A percentile compares a stretch with the other conserved stretches of the same genome.
phyloP scores from a whole-genome alignment of 30 jellyfish, hydroid and myxozoan genomes.

The Chrysaora quinquecirrha region DNA sequence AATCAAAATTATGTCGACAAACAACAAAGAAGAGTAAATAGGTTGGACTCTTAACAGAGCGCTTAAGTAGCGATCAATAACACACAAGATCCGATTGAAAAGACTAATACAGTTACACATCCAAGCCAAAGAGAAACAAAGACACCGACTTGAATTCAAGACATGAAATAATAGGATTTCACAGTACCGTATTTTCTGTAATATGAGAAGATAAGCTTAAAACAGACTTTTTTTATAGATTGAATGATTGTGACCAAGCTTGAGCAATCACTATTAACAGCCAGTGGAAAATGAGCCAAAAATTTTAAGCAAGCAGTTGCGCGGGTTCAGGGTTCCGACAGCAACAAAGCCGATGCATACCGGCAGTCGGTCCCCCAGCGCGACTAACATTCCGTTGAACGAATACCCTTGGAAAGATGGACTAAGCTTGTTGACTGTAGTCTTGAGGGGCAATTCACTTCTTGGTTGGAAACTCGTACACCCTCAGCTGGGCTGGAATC shows the following conservation, averaged over 20 bases:
- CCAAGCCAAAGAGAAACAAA: slow-evolving; percentile 25
- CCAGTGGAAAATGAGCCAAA: too few relatives aligned
- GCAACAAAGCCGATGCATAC: too few relatives aligned
- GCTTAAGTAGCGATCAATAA: slow-evolving; percentile 38
- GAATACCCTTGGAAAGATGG: too few relatives aligned
- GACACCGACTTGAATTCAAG: slow-evolving; percentile 33
- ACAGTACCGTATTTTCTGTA: slow-evolving; percentile 40
- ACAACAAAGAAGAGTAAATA: background rate
- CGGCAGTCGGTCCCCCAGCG: too few relatives aligned
- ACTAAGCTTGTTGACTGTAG: too few relatives aligned
- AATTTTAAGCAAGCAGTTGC: too few relatives aligned
- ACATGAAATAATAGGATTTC: slow-evolving; percentile 55
- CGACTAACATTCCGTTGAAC: too few relatives aligned
- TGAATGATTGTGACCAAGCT: slow-evolving; percentile 47
- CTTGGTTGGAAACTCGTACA: too few relatives aligned
- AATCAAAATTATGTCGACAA: background rate
- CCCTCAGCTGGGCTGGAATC: too few relatives aligned
- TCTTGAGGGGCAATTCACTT: too few relatives aligned
- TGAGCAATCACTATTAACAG: too few relatives aligned
- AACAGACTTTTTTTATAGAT: slow-evolving; percentile 9
- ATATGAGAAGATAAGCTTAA: slow-evolving; percentile 34
- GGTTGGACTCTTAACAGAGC: background rate
- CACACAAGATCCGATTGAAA: slow-evolving; percentile 59
- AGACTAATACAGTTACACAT: slow-evolving; percentile 57
- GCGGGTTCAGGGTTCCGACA: too few relatives aligned